phyloP scores from a whole-genome alignment of 2,888 invertebrate species.

The Cataglyphis livida region DNA sequence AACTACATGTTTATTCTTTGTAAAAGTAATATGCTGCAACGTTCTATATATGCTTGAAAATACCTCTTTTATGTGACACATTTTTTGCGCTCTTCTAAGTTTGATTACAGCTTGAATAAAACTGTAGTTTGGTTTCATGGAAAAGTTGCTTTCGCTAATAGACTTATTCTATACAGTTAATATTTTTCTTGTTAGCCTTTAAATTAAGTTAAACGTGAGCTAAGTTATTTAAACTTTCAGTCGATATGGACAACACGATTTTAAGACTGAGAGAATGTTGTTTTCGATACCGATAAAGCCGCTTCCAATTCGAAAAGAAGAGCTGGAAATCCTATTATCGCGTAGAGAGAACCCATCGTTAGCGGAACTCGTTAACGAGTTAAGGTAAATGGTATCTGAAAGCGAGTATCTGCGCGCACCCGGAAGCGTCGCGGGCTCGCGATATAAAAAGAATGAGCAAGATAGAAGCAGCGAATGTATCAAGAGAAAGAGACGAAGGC shows the following conservation, averaged over 20 bases:
- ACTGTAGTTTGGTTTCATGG: background rate
- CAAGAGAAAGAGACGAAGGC: background rate
- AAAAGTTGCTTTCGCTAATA: constrained; percentile 10
- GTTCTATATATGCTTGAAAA: constrained; percentile 28
- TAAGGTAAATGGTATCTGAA: constrained; percentile 59
- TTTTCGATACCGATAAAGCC: constrained; percentile 41
- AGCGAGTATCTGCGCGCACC: constrained; percentile 10
- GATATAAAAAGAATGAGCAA: background rate
- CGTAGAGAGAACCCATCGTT: constrained; percentile 46
- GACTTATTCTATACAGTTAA: background rate
- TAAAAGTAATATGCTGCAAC: constrained; percentile 37
- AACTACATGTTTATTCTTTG: constrained; percentile 31
- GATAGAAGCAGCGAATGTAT: background rate
- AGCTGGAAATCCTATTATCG: constrained; percentile 48
- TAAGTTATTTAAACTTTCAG: constrained; percentile 13
- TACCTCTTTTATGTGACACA: constrained; percentile 25
- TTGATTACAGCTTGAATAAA: constrained; percentile 23
- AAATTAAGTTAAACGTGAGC: constrained; percentile 13
- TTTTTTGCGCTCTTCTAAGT: constrained; percentile 32
- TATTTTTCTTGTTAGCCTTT: background rate
- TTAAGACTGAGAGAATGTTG: constrained; percentile 12
- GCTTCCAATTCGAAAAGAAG: constrained; percentile 50
- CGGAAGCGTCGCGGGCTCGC: background rate
- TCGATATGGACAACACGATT: background rate
- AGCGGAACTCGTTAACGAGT: constrained; percentile 59